Evolutionary conservation across 2,113 vertebrate species (phyloP), one percentile per base, ranked within the genome.

Genomic region (Pseudorasbora parva): DNA sequence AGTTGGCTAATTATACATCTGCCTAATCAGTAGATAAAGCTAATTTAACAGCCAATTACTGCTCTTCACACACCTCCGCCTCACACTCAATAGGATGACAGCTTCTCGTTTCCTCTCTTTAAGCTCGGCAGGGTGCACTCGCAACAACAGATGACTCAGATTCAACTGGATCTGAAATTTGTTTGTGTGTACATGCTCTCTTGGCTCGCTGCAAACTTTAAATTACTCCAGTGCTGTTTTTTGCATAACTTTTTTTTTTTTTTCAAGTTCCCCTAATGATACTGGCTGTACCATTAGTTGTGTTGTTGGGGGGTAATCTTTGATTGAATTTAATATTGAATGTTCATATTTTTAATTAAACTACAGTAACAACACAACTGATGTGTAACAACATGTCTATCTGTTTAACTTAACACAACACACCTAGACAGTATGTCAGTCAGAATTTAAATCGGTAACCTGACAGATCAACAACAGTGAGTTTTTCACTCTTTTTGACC

Each of bases 21-120:
- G 74, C 75, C 75, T 84, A 84, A 84, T 84, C 82, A 84, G 82
- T 47, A 84, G 82, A 71, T 84, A 47, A 69, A 84, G 54, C 75
- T 84, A 78, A 84, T 78, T 84, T 47, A 71, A 57, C 83, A 84
- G 64, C 83, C 83, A 84, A 84, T 78, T 84, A 84, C 75, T 45
- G 62, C 37, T 47, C 82, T 79, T 78, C 75, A 45, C 75, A 84
- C 83, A 59, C 75, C 83, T 84, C 83, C 83, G 76, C 51, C 75
- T 77, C 37, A n/a, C 60, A 19, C 59, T 41, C 17, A 21, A 60
- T 8, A 33, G 64, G 23, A 47, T 78, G 66, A 84, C 74, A 57
- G 62, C 49, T 59, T 72, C 82, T 64, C 33, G 14, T 41, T 68
- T 64, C 82, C 47, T 41, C 19, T 54, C 45, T 45, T 76, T 56